Evolutionary conservation across 2,888 invertebrate genomes (phyloP).

Genomic region (Eupsilia transversa): DNA sequence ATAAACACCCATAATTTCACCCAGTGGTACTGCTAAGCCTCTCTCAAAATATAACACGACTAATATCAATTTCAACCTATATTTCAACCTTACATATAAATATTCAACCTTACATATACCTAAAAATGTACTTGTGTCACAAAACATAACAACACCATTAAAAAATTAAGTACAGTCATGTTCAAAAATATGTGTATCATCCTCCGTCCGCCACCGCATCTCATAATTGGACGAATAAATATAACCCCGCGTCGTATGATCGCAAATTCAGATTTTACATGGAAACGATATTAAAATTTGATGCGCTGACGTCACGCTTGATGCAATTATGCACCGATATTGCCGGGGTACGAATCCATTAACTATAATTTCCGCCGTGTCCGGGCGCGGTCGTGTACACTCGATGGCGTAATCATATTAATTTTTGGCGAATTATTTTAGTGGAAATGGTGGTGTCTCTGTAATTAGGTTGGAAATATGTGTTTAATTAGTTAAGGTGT

Average conservation of each 20-base stretch:
- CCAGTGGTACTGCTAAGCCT: no score
- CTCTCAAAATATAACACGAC: no score
- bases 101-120: not conserved
- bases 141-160: constrained; percentile 45
- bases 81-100: no score
- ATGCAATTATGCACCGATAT: constrained; percentile 88
- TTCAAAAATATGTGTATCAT: constrained; percentile 32
- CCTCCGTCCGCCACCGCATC: constrained; percentile 29
- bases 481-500: constrained; percentile 1
- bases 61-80: not conserved
- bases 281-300: constrained; percentile 73
- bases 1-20: no score
- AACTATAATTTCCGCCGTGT: constrained; percentile 78
- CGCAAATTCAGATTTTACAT: constrained; percentile 62
- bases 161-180: constrained; percentile 50
- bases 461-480: not conserved
- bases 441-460: not conserved
- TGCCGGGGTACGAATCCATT: constrained; percentile 84
- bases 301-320: constrained; percentile 70
- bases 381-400: constrained; percentile 61
- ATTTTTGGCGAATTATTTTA: constrained; percentile 45
- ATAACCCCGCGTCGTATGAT: constrained; percentile 40
- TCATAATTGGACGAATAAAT: constrained; percentile 57
- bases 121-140: not conserved
- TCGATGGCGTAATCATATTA: constrained; percentile 52